A percentile compares a stretch with the other conserved stretches of the same genome.
phyloP scores from a whole-genome alignment of 2,888 invertebrate genomes.

The Drosophila fulvimacula region DNA sequence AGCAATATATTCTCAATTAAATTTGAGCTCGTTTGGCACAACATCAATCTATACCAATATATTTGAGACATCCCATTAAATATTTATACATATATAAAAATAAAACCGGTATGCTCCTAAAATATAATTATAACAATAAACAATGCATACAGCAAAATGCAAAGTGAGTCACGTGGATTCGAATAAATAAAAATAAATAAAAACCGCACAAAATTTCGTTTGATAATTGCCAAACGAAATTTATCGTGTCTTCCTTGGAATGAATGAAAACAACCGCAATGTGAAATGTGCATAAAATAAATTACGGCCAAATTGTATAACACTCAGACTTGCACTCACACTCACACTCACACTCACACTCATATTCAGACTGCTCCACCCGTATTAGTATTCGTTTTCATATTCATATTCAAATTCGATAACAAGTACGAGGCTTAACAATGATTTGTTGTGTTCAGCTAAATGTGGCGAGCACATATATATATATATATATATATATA shows the following conservation, averaged over 20 bases:
- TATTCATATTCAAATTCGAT: conserved; percentile 20
- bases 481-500: not conserved
- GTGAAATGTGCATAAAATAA: conserved; percentile 34
- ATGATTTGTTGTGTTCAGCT: conserved; percentile 20
- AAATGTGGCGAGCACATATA: conserved; percentile 1
- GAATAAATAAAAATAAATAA: not conserved
- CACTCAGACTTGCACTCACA: conserved; percentile 19
- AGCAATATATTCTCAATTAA: not conserved
- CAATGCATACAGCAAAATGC: conserved; percentile 32
- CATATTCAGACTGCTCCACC: not conserved
- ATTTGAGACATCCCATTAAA: conserved; percentile 1
- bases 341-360: not conserved
- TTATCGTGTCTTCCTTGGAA: conserved; percentile 42
- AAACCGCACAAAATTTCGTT: conserved; percentile 47
- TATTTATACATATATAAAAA: not conserved
- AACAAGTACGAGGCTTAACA: conserved; percentile 19
- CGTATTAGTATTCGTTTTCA: not conserved
- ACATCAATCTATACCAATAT: not conserved
- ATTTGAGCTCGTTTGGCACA: conserved; percentile 6
- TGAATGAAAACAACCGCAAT: conserved; percentile 21
- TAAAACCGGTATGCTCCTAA: conserved; percentile 10
- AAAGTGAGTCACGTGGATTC: conserved; percentile 38
- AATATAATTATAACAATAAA: conserved; percentile 32
- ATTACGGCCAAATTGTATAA: conserved; percentile 39
- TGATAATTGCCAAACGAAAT: conserved; percentile 27